Base-by-base conservation (phyloP, 2,113 vertebrate genomes). In the Toxotes chatareus region DNA sequence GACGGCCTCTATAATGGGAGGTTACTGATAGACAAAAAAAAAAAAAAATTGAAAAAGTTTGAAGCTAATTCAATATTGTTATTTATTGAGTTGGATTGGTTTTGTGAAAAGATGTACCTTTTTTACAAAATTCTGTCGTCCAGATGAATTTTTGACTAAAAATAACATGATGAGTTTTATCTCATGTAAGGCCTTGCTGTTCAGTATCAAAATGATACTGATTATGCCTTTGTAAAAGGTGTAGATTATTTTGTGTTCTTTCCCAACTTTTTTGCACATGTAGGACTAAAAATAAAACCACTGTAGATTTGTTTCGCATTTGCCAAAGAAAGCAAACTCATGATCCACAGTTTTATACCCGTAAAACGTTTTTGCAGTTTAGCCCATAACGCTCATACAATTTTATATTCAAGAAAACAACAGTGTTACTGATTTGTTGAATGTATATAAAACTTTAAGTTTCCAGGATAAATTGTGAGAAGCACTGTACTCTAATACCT, bases 241-340 rank as follows among this genome's bases (percentile, higher is more conserved):
- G 46, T 13, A 47, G 46, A 16, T 17, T 17, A 47, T 47, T 47
- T 17, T 16, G 4, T 14, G 2, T 46, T 59, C 11, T 46, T n/a
- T 17, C 7, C 63, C 16, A 74, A 75, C 60, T 36, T 53, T 63
- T 74, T 27, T 51, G 32, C 46, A 19, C 36, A 75, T 3, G 11
- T 19, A 49, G 1, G 13, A n/a, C 14, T 40, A 23, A n/a, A 36
- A 10, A 36, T 27, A 27, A 27, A 27, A 27, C 27, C 27, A 27
- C 27, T 27, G 38, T 13, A 2, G 3, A 32, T 1, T 46, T 34
- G 7, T 8, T 9, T 23, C 13, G 23, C 17, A 17, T 31, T 57
- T 34, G 11, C 44, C 34, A 38, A 38, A 27, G 9, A 51, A 27
- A 27, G 9, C 38, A 27, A 7, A 53, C 31, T 19, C 40, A n/a